These are phyloP conservation scores for Perizoma affinitatum DNA, from an alignment of 2,888 invertebrate species.

Conservation along the genomic window DNA sequence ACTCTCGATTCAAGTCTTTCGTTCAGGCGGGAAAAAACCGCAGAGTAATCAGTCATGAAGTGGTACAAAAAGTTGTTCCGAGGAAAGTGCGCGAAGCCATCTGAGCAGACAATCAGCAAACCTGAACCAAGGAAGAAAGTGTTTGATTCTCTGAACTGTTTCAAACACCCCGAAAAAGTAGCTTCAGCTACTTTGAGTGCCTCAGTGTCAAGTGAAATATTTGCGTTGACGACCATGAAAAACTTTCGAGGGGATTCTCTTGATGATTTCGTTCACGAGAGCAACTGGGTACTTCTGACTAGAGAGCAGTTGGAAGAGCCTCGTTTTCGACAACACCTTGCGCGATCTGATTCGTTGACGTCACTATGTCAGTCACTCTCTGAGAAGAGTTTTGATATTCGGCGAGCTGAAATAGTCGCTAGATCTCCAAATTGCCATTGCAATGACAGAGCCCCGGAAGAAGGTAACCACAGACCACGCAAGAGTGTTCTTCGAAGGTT, in stretches of 20 bases:
- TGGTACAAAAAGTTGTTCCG: conserved; percentile 87
- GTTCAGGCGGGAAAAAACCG: conserved; percentile 86
- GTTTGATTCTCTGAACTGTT: conserved; percentile 46
- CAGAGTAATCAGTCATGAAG: conserved; percentile 84
- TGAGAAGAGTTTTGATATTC: conserved; percentile 47
- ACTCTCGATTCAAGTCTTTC: conserved; percentile 85
- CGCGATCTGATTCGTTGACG: conserved; percentile 56
- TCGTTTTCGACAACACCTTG: conserved; percentile 61
- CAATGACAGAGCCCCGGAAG: conserved; percentile 46
- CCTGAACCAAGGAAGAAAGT: conserved; percentile 44
- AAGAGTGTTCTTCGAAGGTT: conserved; percentile 49
- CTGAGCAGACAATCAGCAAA: conserved; percentile 46
- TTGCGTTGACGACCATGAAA: conserved; percentile 67
- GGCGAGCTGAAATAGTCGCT: conserved; percentile 53
- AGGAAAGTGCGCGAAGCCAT: conserved; percentile 79
- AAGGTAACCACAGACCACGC: conserved; percentile 41
- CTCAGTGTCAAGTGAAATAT: conserved; percentile 54
- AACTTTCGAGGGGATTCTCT: conserved; percentile 68
- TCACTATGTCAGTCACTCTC: conserved; percentile 59
- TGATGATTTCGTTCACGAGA: conserved; percentile 65
- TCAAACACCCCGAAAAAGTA: conserved; percentile 34
- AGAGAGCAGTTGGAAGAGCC: conserved; percentile 64
- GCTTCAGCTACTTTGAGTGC: conserved; percentile 44
- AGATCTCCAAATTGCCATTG: conserved; percentile 71
- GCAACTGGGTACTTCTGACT: conserved; percentile 72